Evolutionary conservation across 2,888 invertebrate genomes (phyloP).

Genomic region (Tetranychus piercei): DNA sequence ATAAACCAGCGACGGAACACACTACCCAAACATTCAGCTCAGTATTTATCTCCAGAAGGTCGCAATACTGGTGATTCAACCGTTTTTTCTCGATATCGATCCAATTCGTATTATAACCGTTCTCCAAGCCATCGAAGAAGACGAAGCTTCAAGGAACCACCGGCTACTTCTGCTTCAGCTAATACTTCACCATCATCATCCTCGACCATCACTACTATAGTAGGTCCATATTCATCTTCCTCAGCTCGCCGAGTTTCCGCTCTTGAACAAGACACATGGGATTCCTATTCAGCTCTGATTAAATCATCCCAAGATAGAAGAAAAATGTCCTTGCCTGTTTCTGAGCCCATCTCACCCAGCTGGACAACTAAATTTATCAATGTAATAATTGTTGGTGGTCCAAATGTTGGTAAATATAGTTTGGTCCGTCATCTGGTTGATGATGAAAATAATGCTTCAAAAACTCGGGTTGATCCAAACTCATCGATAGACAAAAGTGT

Average conservation of each 20-base stretch:
- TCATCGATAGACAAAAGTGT: background rate
- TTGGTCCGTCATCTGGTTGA: slow-evolving; percentile 9
- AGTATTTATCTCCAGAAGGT: background rate
- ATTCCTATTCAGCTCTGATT: background rate
- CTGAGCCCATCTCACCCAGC: slow-evolving; percentile 5
- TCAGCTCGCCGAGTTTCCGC: background rate
- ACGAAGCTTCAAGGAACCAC: slow-evolving; percentile 1
- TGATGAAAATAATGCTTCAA: background rate
- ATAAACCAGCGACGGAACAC: slow-evolving; percentile 2
- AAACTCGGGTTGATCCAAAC: background rate
- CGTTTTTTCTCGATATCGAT: background rate
- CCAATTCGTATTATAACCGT: background rate
- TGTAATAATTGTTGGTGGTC: slow-evolving; percentile 4
- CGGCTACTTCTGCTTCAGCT: background rate
- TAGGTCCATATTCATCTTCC: background rate
- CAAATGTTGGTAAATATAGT: slow-evolving; percentile 10
- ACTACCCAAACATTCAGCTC: background rate
- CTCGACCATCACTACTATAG: background rate
- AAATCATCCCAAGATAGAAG: background rate
- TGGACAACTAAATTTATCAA: background rate
- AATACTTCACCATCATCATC: background rate
- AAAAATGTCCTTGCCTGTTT: slow-evolving; percentile 11
- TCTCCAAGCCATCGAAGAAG: background rate
- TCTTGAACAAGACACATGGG: background rate
- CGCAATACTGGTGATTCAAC: background rate